Evolutionary conservation across 1,140 invertebrate species (phyloP), one percentile per base, ranked within the genome.

Genomic region (Venturia canescens): DNA sequence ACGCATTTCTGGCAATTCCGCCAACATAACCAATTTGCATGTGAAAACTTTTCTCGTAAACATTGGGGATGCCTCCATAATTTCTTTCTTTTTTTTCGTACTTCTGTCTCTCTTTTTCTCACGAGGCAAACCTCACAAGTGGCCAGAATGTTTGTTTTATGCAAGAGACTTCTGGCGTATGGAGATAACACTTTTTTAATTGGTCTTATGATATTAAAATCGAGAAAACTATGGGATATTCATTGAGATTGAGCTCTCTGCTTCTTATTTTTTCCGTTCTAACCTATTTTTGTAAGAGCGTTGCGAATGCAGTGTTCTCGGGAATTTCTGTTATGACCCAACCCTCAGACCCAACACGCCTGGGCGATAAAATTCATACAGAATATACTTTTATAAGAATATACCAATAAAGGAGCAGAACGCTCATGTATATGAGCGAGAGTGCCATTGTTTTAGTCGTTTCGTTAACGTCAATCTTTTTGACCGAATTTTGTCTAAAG

Each of bases 31-130:
- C 60, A 63, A 63, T 63, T 63, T 63, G 60, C 60, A 63, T 63
- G 60, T 15, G 60, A 63, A 63, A 63, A 63, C 60, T 63, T 63
- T 63, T 63, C 60, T 63, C 60, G 60, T 63, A 63, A 63, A 63
- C 60, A 63, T 26, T 13, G 23, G 7, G 23, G 23, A 63, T 26
- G 21, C 23, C 21, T 63, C 27, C 53, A 5, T 9, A n/a, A 18
- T 57, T 4, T 57, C 15, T 57, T 57, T 53, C 50, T 53, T 13
- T 53, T 16, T 57, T 13, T 57, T 23, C 5, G 13, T 23, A n/a
- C 27, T 23, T 63, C 23, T 27, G 3, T 63, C n/a, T 23, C 60
- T 15, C 60, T 63, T 13, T 21, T 13, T 63, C 60, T n/a, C 60
- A 9, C 60, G 23, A 21, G 23, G 3, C 21, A 63, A 63, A 7